Base-by-base conservation (phyloP, 2,113 vertebrate genomes). In the Thamnophis sirtalis region DNA sequence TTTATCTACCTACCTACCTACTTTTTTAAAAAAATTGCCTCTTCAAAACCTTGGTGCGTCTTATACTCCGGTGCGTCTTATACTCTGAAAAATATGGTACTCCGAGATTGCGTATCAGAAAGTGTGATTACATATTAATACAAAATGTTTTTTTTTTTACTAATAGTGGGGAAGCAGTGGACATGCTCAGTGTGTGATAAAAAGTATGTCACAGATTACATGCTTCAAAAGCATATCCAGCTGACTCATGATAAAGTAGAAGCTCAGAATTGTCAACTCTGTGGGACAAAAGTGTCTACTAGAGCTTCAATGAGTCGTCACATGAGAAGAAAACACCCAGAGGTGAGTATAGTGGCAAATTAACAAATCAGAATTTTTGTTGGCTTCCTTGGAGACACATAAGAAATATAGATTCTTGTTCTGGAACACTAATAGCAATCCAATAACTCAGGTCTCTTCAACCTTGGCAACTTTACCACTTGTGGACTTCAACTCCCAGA, bases 141-240 rank as follows among this genome's bases (percentile, higher is more conserved):
- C 53, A 94, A 91, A 95, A 87, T 1, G 0, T 93, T 94, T 93
- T 93, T n/a, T n/a, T 68, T 95, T 94, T 93, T 90, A 24, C 95
- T 58, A 87, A 90, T 97, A 99, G 99, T 99, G 97, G 99, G 99
- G 93, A 99, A 99, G 97, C 99, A 99, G 58, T 99, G 99, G 98
- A 98, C 98, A 0, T 99, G 99, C 92, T 96, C 96, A 0, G 98
- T 99, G 24, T 99, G 99, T 19, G 98, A 99, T 94, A 99, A 99
- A 98, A 99, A 99, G 94, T 99, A 99, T 6, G 98, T 99, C 96
- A 99, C 99, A 0, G 99, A 99, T 97, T 99, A 99, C 97, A 99
- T 99, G 99, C 98, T 99, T 86, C 99, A 99, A 97, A 99, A 99
- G 93, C 99, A 99, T 89, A 98, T 99, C 89, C 99, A 99, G 97